phyloP scores from a whole-genome alignment of 1,140 invertebrate species.

The Caerostris darwini region DNA sequence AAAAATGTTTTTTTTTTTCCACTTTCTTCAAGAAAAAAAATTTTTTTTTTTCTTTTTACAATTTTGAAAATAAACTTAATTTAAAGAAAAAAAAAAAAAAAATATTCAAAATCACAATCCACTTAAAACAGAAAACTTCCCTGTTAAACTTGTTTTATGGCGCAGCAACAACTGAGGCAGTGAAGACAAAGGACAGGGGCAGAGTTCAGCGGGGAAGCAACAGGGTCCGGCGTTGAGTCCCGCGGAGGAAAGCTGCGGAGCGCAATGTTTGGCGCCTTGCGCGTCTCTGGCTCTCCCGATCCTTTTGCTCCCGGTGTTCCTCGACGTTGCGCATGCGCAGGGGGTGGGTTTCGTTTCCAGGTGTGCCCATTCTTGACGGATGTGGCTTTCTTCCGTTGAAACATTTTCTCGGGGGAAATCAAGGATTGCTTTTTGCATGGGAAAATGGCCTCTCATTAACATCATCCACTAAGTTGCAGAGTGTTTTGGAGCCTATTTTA shows the following conservation, averaged over 20 bases:
- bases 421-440: not conserved
- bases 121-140: no score
- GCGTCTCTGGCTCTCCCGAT: conserved; percentile 37
- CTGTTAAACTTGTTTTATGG: not conserved
- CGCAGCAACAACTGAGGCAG: not conserved
- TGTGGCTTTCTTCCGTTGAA: conserved; percentile 10
- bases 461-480: no score
- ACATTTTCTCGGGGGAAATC: not conserved
- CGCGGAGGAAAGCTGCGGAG: not conserved
- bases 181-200: not conserved
- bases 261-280: conserved; percentile 47
- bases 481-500: no score
- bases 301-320: conserved; percentile 47
- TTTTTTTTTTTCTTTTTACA: no score
- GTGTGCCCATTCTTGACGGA: conserved; percentile 9
- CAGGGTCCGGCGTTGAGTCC: conserved; percentile 15
- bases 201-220: conserved; percentile 24
- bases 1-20: no score
- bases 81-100: no score
- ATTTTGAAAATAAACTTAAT: no score
- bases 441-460: no score
- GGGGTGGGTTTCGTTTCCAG: conserved; percentile 31
- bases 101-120: no score
- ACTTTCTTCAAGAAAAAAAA: no score
- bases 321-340: not conserved